Evolutionary conservation across 2,113 vertebrate genomes (phyloP).

Genomic region (Elephas maximus): DNA sequence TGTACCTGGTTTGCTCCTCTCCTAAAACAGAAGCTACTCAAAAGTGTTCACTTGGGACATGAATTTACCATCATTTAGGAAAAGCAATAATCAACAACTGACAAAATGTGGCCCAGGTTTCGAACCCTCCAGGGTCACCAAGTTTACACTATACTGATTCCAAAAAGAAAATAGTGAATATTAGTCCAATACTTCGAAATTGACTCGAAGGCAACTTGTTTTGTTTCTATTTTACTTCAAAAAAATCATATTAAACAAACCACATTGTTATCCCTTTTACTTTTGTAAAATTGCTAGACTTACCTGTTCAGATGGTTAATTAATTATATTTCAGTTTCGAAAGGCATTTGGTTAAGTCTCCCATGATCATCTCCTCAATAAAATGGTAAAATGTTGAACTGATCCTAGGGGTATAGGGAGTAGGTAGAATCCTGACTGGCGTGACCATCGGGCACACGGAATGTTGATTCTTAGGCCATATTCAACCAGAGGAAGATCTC

Average conservation of each 20-base stretch:
- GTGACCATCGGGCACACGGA: neutral
- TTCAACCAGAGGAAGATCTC: neutral
- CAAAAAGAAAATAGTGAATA: no score
- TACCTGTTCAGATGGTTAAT: neutral
- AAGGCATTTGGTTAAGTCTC: neutral
- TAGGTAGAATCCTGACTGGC: neutral
- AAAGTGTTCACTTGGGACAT: neutral
- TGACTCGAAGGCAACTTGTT: no score
- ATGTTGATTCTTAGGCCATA: rapidly evolving
- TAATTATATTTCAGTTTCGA: neutral
- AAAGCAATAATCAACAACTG: neutral
- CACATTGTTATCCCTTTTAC: neutral
- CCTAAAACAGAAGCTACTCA: neutral
- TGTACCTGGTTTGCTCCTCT: neutral
- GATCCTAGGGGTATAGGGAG: neutral
- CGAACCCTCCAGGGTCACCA: rapidly evolving
- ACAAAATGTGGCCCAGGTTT: neutral
- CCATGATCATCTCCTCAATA: rapidly evolving
- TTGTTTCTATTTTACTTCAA: no score
- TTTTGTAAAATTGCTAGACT: no score
- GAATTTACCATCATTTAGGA: neutral
- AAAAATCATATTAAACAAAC: no score
- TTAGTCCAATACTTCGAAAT: rapidly evolving
- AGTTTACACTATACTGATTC: neutral
- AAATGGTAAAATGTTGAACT: neutral